Conservation (phyloP, 2,888 invertebrate genomes). For the Drosophila peninsularis region DNA sequence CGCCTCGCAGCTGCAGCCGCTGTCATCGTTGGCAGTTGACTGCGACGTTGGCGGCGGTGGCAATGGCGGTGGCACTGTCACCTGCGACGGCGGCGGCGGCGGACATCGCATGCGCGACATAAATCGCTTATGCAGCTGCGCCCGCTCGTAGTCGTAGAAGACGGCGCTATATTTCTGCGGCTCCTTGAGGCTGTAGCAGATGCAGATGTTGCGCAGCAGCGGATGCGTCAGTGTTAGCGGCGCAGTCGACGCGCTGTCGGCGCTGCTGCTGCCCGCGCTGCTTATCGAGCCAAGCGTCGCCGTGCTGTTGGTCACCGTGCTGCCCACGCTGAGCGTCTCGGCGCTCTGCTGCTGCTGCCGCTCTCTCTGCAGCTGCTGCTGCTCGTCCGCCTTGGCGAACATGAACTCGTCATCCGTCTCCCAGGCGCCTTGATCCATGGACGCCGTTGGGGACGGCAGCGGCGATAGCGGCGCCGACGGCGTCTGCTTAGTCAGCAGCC, state of each 20-base stretch:
- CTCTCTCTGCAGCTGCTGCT: conserved; percentile 10
- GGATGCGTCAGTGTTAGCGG: conserved; percentile 64
- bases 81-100: conserved; percentile 27
- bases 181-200: conserved; percentile 81
- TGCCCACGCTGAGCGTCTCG: conserved; percentile 76
- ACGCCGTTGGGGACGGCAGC: conserved; percentile 63
- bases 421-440: conserved; percentile 84
- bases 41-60: conserved; percentile 24
- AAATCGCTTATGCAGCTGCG: conserved; percentile 74
- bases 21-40: conserved; percentile 50
- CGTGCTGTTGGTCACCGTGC: conserved; percentile 82
- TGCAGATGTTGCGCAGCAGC: conserved; percentile 81
- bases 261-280: conserved; percentile 37
- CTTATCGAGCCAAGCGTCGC: conserved; percentile 76
- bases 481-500: conserved; percentile 47
- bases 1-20: conserved; percentile 67
- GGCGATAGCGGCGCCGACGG: conserved; percentile 43
- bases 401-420: conserved; percentile 84
- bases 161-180: conserved; percentile 82
- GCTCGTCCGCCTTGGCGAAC: conserved; percentile 71
- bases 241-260: conserved; percentile 20
- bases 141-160: conserved; percentile 83
- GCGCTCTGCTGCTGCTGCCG: conserved; percentile 9
- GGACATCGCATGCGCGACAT: conserved; percentile 52
- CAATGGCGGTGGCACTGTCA: conserved; percentile 19